Evolutionary conservation across 2,113 vertebrate genomes (phyloP).

Genomic region (Rhinogobius similis): DNA sequence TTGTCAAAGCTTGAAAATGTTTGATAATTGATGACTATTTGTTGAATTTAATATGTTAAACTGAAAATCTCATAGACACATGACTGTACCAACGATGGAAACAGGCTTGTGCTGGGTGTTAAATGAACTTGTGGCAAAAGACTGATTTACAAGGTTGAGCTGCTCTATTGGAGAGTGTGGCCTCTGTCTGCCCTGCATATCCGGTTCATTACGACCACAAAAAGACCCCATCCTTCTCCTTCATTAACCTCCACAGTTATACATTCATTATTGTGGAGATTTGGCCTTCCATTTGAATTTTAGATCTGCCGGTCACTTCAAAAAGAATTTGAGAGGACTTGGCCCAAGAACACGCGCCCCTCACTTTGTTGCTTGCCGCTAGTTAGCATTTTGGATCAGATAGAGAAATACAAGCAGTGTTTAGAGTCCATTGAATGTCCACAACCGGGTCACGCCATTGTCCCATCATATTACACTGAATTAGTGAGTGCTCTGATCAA

Average conservation of each 20-base stretch:
- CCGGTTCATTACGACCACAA: slow-evolving; percentile 75
- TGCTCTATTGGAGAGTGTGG: slow-evolving; percentile 52
- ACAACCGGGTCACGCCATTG: slow-evolving; percentile 76
- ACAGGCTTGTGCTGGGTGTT: slow-evolving; percentile 57
- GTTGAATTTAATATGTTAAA: not conserved
- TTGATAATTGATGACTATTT: not conserved
- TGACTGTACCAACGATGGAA: slow-evolving; percentile 23
- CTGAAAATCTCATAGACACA: slow-evolving; percentile 25
- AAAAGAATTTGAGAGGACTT: slow-evolving; percentile 88
- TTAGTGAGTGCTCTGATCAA: slow-evolving; percentile 81
- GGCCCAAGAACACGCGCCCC: slow-evolving; percentile 81
- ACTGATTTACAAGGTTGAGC: slow-evolving; percentile 68
- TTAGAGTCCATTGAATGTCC: slow-evolving; percentile 84
- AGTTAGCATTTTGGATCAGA: slow-evolving; percentile 92
- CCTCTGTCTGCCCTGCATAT: slow-evolving; percentile 64
- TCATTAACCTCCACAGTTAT: slow-evolving; percentile 80
- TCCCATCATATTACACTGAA: slow-evolving; percentile 79
- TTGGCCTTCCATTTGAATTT: slow-evolving; percentile 92
- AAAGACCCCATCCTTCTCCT: slow-evolving; percentile 77
- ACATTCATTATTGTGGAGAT: slow-evolving; percentile 91
- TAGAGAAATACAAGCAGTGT: slow-evolving; percentile 83
- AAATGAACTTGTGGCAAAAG: slow-evolving; percentile 70
- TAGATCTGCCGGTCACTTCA: slow-evolving; percentile 94
- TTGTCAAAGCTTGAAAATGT: not conserved
- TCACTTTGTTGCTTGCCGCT: slow-evolving; percentile 83